Evolutionary conservation across 2,113 vertebrate genomes (phyloP), one percentile per base, ranked within the genome.

Genomic region (Seriola aureovittata): DNA sequence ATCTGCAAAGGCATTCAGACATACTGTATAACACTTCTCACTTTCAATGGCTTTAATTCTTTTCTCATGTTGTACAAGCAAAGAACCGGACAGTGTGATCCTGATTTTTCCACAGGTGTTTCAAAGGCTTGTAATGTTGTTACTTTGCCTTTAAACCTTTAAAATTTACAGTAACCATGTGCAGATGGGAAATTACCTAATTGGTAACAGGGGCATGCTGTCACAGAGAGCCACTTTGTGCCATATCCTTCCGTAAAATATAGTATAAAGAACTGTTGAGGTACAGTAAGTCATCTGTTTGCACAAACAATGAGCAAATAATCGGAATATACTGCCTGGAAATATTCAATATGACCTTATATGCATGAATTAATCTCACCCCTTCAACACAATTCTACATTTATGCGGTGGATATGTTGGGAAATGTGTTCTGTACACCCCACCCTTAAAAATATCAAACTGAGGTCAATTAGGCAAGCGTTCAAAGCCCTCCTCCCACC

Each of bases 1-100:
- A 85, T 90, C 79, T 93, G 87, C 85, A 90, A 92, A 91, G 88
- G 90, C 82, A 92, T 89, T 91, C 80, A 78, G 70, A 84, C 65
- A 81, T 87, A 80, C 79, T 57, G 63, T 84, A 81, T 54, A 88
- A 83, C 62, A 57, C 78, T 77, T 76, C 77, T 88, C 74, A 84
- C 62, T 85, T 77, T 74, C 64, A 68, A 17, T 54, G 23, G 46
- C 25, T 62, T 38, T 32, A 82, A 89, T 86, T 88, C 75, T 81
- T 86, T 88, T 89, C 77, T 89, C 69, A 85, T 77, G 44, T 63
- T 75, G 65, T 84, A 88, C 63, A 82, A 68, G 70, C 70, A 72
- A 9, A 58, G 34, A 81, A 64, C n/a, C 32, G 16, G 62, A 70
- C 60, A 90, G 36, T 38, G 40, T 65, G 76, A 60, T 76, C 65